Evolutionary conservation across 2,888 invertebrate genomes (phyloP), one percentile per base, ranked within the genome.

Genomic region (Agrypnus murinus): DNA sequence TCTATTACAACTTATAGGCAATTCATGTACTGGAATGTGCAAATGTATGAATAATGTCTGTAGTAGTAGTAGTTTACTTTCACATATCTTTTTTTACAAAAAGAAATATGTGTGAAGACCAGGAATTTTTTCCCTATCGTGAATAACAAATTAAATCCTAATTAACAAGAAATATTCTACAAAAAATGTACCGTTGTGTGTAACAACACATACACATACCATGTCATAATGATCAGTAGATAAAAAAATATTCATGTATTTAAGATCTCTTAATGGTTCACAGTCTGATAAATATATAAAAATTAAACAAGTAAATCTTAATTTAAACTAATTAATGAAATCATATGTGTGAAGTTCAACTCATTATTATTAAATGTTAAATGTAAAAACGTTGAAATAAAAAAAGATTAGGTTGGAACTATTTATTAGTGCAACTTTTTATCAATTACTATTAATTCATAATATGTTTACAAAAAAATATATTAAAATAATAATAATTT

Each of bases 281-380:
- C 68, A 68, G 55, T 68, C 68, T 68, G 38, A 68, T 68, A 68
- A 68, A 60, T 60, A 57, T 57, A 68, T 53, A 36, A 63, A 68
- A 68, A 68, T 63, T 53, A 68, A 68, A 63, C 32, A 32, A 55
- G 43, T 12, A 40, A 7, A 55, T 19, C 53, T 64, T 53, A 64
- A 64, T 64, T 53, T 55, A 25, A n/a, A 14, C 64, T 50, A 64
- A 64, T 64, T 64, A 64, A 64, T 64, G 32, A 43, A 64, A 64
- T 55, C 64, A 64, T 64, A 64, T 55, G 64, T 64, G 64, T 62
- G 55, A 68, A 50, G 68, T 10, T 64, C 57, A 60, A 40, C 63
- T 57, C 38, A 46, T 69, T 50, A 50, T 5, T 25, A 25, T 3
- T 25, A 25, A 2, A 64, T 58, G 38, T 17, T n/a, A n/a, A n/a